Evolutionary conservation across 2,113 vertebrate species (phyloP).

Genomic region (Albula goreensis): DNA sequence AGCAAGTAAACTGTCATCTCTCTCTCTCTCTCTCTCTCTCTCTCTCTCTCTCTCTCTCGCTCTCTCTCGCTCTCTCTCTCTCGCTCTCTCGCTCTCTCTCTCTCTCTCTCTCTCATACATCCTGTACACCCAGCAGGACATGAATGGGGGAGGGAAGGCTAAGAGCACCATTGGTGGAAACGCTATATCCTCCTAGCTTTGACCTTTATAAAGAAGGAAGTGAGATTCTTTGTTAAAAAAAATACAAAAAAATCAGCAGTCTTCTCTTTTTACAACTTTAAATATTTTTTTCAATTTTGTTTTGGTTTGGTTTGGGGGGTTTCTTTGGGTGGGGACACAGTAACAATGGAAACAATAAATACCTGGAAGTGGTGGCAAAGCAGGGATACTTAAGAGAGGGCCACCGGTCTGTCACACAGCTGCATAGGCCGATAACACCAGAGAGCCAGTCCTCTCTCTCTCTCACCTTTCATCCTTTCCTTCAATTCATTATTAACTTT

Average conservation of each 20-base stretch:
- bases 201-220: constrained; percentile 3
- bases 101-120: background rate
- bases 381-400: background rate
- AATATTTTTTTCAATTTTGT: too few relatives aligned
- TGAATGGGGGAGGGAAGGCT: background rate
- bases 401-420: background rate
- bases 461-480: background rate
- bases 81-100: background rate
- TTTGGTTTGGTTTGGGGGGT: background rate
- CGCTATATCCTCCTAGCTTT: background rate
- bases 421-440: background rate
- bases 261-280: background rate
- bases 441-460: background rate
- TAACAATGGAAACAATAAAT: constrained; percentile 1
- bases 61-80: background rate
- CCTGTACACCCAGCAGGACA: background rate
- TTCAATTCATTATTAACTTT: too few relatives aligned
- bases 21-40: background rate
- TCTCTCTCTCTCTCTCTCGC: background rate
- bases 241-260: background rate
- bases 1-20: background rate
- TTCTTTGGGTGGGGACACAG: background rate
- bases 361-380: constrained; percentile 6
- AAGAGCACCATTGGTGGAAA: background rate
- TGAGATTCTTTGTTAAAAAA: constrained; percentile 2